These are phyloP conservation scores for Clarias laeviceps DNA, from an alignment of 2,797 vertebrate genomes.

Conservation along the genomic window DNA sequence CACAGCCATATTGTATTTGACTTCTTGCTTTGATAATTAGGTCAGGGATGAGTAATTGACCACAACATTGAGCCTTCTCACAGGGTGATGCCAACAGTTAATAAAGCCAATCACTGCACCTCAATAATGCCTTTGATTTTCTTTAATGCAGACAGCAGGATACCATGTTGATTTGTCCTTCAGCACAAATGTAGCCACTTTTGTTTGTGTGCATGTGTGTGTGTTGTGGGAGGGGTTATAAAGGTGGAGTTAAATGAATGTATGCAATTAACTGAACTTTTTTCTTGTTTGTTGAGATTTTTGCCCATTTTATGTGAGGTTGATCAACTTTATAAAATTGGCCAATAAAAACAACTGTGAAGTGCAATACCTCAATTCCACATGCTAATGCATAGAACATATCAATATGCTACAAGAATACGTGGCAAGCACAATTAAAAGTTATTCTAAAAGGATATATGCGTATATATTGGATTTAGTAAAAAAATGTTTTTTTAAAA, in stretches of 20 bases:
- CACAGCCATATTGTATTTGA: not conserved
- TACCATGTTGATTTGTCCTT: constrained; percentile 1
- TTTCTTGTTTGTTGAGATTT: not conserved
- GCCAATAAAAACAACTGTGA: not conserved
- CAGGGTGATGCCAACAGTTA: not conserved
- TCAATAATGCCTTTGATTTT: constrained; percentile 7
- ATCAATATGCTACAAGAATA: not conserved
- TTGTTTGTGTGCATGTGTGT: too few relatives aligned
- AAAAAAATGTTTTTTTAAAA: too few relatives aligned
- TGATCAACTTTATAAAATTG: not conserved
- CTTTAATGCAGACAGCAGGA: not conserved
- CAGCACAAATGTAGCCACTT: not conserved
- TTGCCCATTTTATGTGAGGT: not conserved
- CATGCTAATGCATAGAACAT: not conserved
- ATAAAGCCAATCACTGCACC: constrained; percentile 1
- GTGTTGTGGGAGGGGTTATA: too few relatives aligned
- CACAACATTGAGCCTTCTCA: not conserved
- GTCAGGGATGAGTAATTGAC: not conserved
- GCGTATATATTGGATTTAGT: not conserved
- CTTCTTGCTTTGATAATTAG: constrained; percentile 15
- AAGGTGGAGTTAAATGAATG: too few relatives aligned
- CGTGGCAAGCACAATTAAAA: not conserved
- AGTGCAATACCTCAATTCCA: not conserved
- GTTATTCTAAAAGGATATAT: not conserved
- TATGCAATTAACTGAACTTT: not conserved